Percentiles rank a stretch among this genome's conserved stretches.
Evolutionary conservation across 2,888 invertebrate species (phyloP).

Genomic region (Aphrophora alni): DNA sequence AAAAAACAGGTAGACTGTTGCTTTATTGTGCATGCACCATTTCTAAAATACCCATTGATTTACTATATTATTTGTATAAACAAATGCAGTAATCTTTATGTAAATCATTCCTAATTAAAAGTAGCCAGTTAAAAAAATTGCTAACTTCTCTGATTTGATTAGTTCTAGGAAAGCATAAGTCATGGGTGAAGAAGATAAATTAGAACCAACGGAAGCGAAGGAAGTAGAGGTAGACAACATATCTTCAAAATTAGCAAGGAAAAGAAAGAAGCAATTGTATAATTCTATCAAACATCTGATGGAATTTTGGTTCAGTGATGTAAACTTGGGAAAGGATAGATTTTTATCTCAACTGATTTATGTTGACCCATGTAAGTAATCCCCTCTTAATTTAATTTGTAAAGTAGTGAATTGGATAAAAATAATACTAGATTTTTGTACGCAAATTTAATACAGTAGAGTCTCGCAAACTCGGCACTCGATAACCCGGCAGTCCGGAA

Average conservation of each 20-base stretch:
- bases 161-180: not conserved
- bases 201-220: not conserved
- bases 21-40: no score
- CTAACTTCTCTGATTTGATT: not conserved
- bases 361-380: slow-evolving; percentile 70
- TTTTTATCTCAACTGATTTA: slow-evolving; percentile 76
- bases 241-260: slow-evolving; percentile 50
- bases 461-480: no score
- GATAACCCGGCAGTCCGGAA: no score
- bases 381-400: no score
- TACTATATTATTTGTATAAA: no score
- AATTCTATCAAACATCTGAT: slow-evolving; percentile 81
- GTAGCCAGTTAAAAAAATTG: no score
- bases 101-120: not conserved
- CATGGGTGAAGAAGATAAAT: not conserved
- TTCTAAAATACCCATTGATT: no score
- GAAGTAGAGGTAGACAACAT: not conserved
- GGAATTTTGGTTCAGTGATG: slow-evolving; percentile 96
- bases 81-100: no score
- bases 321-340: slow-evolving; percentile 89
- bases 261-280: slow-evolving; percentile 77
- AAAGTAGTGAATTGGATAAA: no score
- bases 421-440: no score
- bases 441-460: no score
- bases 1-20: no score